Base-by-base conservation (phyloP, 2,888 invertebrate species). In the Euproctis similis region DNA sequence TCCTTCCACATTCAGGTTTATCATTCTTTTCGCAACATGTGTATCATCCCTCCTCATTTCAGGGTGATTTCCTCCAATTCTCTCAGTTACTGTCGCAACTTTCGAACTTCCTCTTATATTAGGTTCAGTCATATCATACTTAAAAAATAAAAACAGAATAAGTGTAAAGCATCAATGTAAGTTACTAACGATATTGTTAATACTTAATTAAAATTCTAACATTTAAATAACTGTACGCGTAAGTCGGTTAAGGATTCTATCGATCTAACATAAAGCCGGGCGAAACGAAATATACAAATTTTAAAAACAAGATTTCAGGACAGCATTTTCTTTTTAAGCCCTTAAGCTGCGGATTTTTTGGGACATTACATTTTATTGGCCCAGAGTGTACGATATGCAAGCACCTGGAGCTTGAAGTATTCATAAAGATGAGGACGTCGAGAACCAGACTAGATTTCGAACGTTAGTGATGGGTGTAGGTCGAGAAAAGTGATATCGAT, bases 401-500 rank as follows among this genome's bases (percentile, higher is more conserved):
- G 53, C 53, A 61, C 53, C 62, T 59, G 55, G 55, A 61, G 52
- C 57, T 54, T 72, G 46, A 69, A 70, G 67, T 69, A 73, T 68
- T 75, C 71, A 76, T 73, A 71, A 64, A 61, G 52, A 43, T 49
- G 53, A 59, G 53, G 51, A 65, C 58, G 60, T 59, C 47, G 50
- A 61, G 58, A 67, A 65, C 59, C 62, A 60, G 62, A 63, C 64
- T 58, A 59, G 53, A 55, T 61, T 59, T 51, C 46, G 40, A 44
- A 34, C 42, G 29, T 30, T 58, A 66, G 62, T 37, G 59, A 57
- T 44, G 65, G n/a, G n/a, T n/a, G n/a, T n/a, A n/a, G n/a, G n/a
- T n/a, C n/a, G n/a, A n/a, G n/a, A n/a, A n/a, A n/a, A n/a, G n/a
- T n/a, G n/a, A n/a, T n/a, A n/a, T n/a, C n/a, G n/a, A n/a, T n/a